phyloP scores from a whole-genome alignment of 2,888 invertebrate species.

The Nezara viridula region DNA sequence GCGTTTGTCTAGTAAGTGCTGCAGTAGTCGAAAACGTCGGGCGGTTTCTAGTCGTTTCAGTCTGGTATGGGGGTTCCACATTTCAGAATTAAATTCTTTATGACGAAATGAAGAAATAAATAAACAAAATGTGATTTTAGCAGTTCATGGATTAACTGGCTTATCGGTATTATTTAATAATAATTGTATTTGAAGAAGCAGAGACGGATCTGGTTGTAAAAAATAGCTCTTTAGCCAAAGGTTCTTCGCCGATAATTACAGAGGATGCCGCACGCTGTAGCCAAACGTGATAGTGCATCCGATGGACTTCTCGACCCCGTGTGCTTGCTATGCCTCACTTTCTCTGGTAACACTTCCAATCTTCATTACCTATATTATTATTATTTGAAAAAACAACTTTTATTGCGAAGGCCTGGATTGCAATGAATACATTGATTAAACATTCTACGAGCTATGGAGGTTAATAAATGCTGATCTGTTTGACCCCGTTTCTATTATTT shows the following conservation, averaged over 20 bases:
- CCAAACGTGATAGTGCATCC: constrained; percentile 40
- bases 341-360: neutral
- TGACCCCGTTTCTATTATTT: no score
- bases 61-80: no score
- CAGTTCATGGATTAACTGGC: neutral
- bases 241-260: neutral
- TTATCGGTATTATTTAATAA: neutral
- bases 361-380: neutral
- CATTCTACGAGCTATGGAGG: no score
- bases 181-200: neutral
- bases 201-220: neutral
- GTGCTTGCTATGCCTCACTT: neutral
- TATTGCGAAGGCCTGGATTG: no score
- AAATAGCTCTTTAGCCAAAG: constrained; percentile 25
- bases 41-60: no score
- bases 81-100: no score
- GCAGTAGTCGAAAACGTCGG: no score
- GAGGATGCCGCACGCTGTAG: neutral
- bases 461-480: no score
- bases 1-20: no score
- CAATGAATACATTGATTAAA: no score
- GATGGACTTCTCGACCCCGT: neutral
- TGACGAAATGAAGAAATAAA: no score
- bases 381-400: neutral
- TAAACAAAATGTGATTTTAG: no score